Conservation (phyloP, 2,113 vertebrate species). For the Laticauda colubrina region DNA sequence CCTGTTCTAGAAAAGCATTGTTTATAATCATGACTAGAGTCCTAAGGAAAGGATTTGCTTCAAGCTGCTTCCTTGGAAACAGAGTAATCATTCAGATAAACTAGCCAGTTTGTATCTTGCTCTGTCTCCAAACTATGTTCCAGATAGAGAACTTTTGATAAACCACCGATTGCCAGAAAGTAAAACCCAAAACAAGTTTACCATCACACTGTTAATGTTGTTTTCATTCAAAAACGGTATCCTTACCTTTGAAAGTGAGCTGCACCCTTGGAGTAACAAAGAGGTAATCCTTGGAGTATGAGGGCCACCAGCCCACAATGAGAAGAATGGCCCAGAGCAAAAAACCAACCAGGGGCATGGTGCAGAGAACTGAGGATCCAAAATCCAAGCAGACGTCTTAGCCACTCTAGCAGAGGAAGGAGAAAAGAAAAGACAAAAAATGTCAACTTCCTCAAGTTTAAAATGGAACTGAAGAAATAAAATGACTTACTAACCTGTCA, state of each 20-base stretch:
- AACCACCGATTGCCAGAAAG: background rate
- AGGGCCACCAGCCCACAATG: constrained; percentile 71
- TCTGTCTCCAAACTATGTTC: background rate
- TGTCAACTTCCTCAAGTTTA: constrained; percentile 3
- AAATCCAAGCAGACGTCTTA: constrained; percentile 16
- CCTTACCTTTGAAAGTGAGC: constrained; percentile 79
- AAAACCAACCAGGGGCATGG: constrained; percentile 67
- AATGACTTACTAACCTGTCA: background rate
- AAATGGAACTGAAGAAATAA: background rate
- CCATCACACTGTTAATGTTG: accelerated
- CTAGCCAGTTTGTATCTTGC: background rate
- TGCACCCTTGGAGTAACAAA: constrained; percentile 64
- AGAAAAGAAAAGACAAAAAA: background rate
- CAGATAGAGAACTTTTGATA: background rate
- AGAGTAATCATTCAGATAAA: background rate
- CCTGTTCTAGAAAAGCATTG: background rate
- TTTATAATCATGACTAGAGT: background rate
- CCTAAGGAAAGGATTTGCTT: background rate
- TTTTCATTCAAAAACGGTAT: background rate
- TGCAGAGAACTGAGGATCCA: constrained; percentile 51
- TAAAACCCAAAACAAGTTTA: background rate
- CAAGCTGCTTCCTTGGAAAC: background rate
- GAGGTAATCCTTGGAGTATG: constrained; percentile 66
- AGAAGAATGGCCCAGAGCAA: constrained; percentile 73
- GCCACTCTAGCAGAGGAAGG: constrained; percentile 53